A percentile compares a stretch with the other conserved stretches of the same genome.
Evolutionary conservation across 2,888 invertebrate genomes (phyloP).

Genomic region (Opisthograptis luteolata): DNA sequence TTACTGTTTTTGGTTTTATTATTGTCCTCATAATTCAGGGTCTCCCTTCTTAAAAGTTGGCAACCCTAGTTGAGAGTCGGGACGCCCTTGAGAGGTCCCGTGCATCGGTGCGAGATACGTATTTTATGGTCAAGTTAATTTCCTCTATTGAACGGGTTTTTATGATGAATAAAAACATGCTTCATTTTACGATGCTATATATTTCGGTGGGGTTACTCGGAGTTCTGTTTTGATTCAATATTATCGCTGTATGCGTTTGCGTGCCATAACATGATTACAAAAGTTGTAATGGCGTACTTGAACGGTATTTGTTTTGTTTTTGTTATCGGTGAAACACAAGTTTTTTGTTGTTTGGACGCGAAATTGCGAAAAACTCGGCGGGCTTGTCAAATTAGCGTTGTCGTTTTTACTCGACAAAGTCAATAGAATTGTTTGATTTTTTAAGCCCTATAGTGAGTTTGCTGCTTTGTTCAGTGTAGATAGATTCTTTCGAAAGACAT

Average conservation of each 20-base stretch:
- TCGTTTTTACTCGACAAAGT: too few relatives aligned
- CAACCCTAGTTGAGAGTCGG: too few relatives aligned
- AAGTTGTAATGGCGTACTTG: conserved; percentile 17
- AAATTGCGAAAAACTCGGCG: conserved; percentile 1
- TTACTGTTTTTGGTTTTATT: too few relatives aligned
- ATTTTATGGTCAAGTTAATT: conserved; percentile 60
- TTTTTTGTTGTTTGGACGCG: conserved; percentile 12
- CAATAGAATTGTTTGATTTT: too few relatives aligned
- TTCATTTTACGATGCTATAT: conserved; percentile 58
- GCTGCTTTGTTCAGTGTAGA: too few relatives aligned
- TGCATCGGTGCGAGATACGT: conserved; percentile 40
- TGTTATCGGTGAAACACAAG: conserved; percentile 17
- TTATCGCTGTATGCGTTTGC: conserved; percentile 11
- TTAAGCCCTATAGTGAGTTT: too few relatives aligned
- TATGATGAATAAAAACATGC: conserved; percentile 60
- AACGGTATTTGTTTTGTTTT: conserved; percentile 20
- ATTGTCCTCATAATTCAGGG: too few relatives aligned
- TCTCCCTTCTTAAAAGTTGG: too few relatives aligned
- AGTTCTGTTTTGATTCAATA: conserved; percentile 47
- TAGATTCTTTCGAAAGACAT: too few relatives aligned
- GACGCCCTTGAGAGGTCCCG: conserved; percentile 25
- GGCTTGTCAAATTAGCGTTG: not conserved
- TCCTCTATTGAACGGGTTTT: conserved; percentile 57
- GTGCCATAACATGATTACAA: conserved; percentile 11
- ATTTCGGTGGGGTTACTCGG: conserved; percentile 52